These are phyloP conservation scores for Clistopyga incitator DNA, from an alignment of 2,888 invertebrate genomes.

Conservation along the genomic window DNA sequence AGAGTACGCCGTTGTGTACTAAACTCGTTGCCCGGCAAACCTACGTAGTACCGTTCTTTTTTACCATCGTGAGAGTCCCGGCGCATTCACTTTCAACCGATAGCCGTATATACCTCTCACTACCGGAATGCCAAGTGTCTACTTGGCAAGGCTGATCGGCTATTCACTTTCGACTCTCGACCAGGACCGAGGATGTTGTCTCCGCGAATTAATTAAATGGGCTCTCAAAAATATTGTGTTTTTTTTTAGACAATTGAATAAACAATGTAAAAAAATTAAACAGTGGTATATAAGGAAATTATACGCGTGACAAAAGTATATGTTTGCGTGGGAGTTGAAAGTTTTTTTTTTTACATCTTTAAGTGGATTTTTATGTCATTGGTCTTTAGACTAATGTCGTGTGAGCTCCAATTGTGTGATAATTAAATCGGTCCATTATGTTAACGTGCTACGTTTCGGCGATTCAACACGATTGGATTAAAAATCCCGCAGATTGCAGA, in stretches of 20 bases:
- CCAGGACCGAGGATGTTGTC: conserved; percentile 40
- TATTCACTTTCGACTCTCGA: conserved; percentile 62
- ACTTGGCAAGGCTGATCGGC: conserved; percentile 70
- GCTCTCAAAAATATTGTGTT: background rate
- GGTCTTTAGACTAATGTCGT: too few species aligned
- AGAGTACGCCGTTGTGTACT: background rate
- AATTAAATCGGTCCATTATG: conserved; percentile 66
- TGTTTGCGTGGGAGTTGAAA: background rate
- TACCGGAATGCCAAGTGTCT: conserved; percentile 73
- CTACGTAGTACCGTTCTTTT: conserved; percentile 35
- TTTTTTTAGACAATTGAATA: background rate
- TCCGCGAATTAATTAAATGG: conserved; percentile 22
- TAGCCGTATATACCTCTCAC: conserved; percentile 75
- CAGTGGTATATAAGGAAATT: background rate
- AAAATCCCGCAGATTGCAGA: conserved; percentile 62
- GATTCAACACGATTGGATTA: conserved; percentile 76
- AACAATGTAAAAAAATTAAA: background rate
- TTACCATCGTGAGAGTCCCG: conserved; percentile 48
- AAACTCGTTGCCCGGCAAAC: conserved; percentile 2
- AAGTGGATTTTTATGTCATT: background rate
- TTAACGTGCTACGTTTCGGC: conserved; percentile 78
- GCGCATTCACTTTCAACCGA: conserved; percentile 68
- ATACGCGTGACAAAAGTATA: background rate
- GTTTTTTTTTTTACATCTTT: too few species aligned
- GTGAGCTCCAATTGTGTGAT: background rate